A percentile compares a stretch with the other conserved stretches of the same genome.
phyloP scores from a whole-genome alignment of 2,113 vertebrate genomes.

The Nibea coibor region DNA sequence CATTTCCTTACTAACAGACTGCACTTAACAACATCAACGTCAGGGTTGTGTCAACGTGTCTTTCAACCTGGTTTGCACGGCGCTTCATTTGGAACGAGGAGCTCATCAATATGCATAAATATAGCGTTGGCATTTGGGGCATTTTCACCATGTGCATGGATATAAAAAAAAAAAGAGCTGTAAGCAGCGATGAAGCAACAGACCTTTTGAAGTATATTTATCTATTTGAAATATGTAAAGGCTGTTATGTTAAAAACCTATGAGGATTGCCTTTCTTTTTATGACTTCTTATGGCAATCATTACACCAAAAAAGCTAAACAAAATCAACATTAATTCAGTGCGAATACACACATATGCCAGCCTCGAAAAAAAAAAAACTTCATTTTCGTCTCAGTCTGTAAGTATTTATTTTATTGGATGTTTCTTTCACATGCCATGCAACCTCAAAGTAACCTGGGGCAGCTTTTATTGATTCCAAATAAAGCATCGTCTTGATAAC shows the following conservation, averaged over 20 bases:
- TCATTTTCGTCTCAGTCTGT: neutral
- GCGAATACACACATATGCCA: neutral
- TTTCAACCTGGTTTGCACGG: neutral
- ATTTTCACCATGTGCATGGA: constrained; percentile 2
- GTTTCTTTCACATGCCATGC: constrained; percentile 1
- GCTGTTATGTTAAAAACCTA: neutral
- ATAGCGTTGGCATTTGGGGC: constrained; percentile 3
- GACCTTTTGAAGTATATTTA: neutral
- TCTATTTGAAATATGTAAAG: neutral
- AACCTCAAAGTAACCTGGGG: neutral
- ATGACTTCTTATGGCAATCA: neutral
- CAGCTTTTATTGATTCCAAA: neutral
- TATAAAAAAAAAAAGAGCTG: neutral
- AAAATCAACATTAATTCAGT: neutral
- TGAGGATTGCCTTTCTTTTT: neutral
- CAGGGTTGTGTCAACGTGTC: neutral
- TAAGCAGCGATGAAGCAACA: neutral
- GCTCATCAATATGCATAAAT: constrained; percentile 13
- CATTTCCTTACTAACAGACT: neutral
- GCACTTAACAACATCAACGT: neutral
- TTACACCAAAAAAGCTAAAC: neutral
- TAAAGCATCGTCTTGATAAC: neutral
- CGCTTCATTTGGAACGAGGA: neutral
- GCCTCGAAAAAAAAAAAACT: neutral
- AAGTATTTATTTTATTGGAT: neutral